These are phyloP conservation scores for Ceratosolen fusciceps DNA, from an alignment of 1,140 invertebrate species.

Conservation along the genomic window DNA sequence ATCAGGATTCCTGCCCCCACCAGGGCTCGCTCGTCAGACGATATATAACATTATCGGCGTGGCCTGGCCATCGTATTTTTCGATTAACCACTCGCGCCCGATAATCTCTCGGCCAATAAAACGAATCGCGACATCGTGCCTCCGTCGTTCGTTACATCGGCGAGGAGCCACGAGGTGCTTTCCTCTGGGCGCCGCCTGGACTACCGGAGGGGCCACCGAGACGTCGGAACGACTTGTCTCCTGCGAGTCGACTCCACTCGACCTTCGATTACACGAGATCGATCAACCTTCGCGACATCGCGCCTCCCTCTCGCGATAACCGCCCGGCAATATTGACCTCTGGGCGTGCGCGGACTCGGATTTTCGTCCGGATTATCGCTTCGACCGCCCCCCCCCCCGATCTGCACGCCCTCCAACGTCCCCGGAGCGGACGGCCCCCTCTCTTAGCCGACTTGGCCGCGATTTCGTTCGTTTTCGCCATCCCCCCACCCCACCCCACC, in stretches of 20 bases:
- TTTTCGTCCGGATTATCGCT: not conserved
- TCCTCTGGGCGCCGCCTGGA: too few species aligned
- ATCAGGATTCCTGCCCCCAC: too few species aligned
- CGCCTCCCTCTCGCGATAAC: not conserved
- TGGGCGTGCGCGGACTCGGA: not conserved
- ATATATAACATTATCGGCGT: not conserved
- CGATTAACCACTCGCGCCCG: not conserved
- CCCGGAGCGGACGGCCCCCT: too few species aligned
- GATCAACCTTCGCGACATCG: conserved; percentile 25
- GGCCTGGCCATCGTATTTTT: not conserved
- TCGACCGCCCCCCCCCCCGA: not conserved
- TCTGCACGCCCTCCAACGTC: not conserved
- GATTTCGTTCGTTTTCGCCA: too few species aligned
- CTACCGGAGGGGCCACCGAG: too few species aligned
- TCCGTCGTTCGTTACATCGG: too few species aligned
- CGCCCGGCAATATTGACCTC: not conserved
- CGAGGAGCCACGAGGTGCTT: too few species aligned
- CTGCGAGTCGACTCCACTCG: not conserved
- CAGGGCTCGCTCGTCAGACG: not conserved
- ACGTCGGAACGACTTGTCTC: not conserved
- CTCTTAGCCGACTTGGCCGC: too few species aligned
- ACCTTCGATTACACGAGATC: conserved; percentile 33
- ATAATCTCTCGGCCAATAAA: not conserved
- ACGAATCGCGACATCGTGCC: not conserved
- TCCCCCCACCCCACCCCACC: not conserved